Conservation (phyloP, 2,888 invertebrate species). For the Amaurobius ferox region DNA sequence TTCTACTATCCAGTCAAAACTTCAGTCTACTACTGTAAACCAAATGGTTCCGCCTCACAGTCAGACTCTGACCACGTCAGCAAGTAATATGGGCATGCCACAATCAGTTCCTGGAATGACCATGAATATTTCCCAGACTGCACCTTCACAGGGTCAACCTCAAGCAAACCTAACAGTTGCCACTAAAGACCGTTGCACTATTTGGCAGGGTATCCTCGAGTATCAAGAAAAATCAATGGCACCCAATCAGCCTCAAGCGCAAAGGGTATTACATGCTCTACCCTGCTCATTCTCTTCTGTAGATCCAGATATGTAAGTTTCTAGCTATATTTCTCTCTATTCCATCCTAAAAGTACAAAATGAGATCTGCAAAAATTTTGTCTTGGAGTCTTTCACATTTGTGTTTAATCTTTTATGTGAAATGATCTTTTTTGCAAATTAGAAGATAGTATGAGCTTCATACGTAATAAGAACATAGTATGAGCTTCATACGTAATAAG, state of each 20-base stretch:
- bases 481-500: no score
- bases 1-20: conserved; percentile 42
- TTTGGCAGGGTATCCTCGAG: conserved; percentile 91
- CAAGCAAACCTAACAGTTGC: conserved; percentile 25
- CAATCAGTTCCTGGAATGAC: conserved; percentile 32
- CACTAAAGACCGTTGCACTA: conserved; percentile 75
- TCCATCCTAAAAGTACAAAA: not conserved
- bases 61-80: conserved; percentile 31
- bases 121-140: conserved; percentile 28
- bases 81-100: conserved; percentile 28
- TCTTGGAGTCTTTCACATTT: no score
- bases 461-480: no score
- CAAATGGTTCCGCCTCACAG: conserved; percentile 37
- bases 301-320: conserved; percentile 88
- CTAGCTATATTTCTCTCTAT: not conserved
- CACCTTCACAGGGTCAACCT: conserved; percentile 44
- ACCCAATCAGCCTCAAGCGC: conserved; percentile 28
- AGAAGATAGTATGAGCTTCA: no score
- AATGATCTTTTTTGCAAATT: no score
- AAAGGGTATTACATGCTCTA: conserved; percentile 82
- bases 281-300: conserved; percentile 84
- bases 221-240: conserved; percentile 90
- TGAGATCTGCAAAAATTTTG: no score
- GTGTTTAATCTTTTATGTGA: no score
- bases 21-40: conserved; percentile 33